Conservation (phyloP, 2,113 vertebrate species). For the Pedetes capensis region DNA sequence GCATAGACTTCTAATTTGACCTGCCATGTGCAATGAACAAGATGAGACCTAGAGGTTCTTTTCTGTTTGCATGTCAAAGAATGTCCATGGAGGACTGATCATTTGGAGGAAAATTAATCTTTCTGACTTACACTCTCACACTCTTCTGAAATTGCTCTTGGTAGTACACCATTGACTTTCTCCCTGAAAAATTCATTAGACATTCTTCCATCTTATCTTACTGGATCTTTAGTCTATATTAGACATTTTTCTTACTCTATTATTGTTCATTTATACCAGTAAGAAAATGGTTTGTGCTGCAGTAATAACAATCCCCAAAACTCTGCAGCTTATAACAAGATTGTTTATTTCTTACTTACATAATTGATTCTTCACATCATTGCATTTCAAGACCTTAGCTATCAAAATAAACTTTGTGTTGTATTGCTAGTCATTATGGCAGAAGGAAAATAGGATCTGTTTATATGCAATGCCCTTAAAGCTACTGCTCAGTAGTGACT, state of each 20-base stretch:
- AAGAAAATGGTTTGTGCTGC: neutral
- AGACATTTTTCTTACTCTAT: neutral
- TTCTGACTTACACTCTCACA: neutral
- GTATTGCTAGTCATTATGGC: neutral
- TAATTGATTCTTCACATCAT: neutral
- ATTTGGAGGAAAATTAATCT: constrained; percentile 33
- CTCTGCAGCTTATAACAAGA: neutral
- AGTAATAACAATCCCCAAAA: neutral
- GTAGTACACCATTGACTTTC: neutral
- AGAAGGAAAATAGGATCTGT: neutral
- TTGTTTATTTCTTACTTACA: neutral
- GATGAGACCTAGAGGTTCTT: neutral
- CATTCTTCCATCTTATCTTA: neutral
- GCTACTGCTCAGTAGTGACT: neutral
- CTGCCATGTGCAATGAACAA: neutral
- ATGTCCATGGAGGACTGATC: neutral
- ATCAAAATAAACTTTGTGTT: neutral
- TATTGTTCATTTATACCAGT: neutral
- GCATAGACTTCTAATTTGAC: neutral
- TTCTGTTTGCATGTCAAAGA: neutral
- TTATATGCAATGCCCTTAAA: neutral
- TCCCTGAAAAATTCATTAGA: constrained; percentile 1
- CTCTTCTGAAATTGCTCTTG: neutral
- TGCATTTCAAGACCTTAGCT: neutral
- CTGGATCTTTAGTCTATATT: neutral